A percentile compares a stretch with the other conserved stretches of the same genome.
Conservation (phyloP, 2,113 vertebrate genomes). For the Phoxinus phoxinus region DNA sequence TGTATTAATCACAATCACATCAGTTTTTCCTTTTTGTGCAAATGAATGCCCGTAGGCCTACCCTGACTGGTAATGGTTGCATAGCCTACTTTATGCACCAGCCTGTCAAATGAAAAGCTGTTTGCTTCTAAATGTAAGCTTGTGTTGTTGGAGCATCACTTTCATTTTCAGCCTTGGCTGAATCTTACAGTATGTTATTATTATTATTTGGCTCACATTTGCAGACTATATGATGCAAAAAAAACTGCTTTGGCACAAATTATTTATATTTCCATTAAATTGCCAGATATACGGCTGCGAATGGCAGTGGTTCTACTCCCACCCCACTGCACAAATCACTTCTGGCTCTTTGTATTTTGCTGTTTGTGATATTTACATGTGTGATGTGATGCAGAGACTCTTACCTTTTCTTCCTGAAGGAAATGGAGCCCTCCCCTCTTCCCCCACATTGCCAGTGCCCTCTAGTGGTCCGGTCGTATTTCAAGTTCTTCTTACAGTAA, state of each 20-base stretch:
- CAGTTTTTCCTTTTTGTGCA: neutral
- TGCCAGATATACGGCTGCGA: too few species aligned
- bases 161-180: neutral
- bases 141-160: neutral
- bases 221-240: neutral
- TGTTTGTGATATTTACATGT: neutral
- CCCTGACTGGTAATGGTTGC: neutral
- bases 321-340: neutral
- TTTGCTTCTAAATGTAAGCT: neutral
- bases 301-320: neutral
- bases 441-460: constrained; percentile 2
- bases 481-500: neutral
- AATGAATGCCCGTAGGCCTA: neutral
- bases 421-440: neutral
- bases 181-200: neutral
- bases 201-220: neutral
- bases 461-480: neutral
- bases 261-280: neutral
- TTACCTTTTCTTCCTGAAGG: neutral
- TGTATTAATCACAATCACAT: neutral
- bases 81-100: neutral
- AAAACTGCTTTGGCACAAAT: neutral
- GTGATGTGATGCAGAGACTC: neutral
- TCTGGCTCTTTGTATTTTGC: neutral
- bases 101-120: neutral